Evolutionary conservation across 2,888 invertebrate genomes (phyloP).

Genomic region (Maniola hyperantus): DNA sequence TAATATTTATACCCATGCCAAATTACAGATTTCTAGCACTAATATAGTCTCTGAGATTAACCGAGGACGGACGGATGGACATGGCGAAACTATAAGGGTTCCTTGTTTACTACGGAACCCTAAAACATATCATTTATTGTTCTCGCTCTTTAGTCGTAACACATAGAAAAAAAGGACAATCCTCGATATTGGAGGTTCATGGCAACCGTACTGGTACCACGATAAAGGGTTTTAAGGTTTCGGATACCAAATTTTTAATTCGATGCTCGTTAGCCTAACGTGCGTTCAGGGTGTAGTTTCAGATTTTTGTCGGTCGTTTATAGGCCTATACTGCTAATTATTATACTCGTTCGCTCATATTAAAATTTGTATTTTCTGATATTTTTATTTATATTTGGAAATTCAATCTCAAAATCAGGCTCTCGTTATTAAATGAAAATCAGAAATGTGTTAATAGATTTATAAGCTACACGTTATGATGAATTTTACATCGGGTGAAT

Average conservation of each 20-base stretch:
- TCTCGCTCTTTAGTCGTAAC: not conserved
- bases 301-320: constrained; percentile 35
- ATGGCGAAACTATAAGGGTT: too few relatives aligned
- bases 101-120: too few relatives aligned
- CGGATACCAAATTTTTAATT: constrained; percentile 61
- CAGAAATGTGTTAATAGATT: not conserved
- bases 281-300: constrained; percentile 40
- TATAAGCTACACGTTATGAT: too few relatives aligned
- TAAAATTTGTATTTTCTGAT: not conserved
- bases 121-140: too few relatives aligned
- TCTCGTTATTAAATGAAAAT: not conserved
- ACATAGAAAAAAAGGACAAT: not conserved
- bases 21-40: too few relatives aligned
- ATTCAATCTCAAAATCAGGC: not conserved
- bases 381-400: constrained; percentile 1
- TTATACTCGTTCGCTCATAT: constrained; percentile 6
- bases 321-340: constrained; percentile 10
- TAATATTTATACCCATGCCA: too few relatives aligned
- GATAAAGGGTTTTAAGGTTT: constrained; percentile 52
- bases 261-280: constrained; percentile 60
- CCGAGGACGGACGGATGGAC: too few relatives aligned
- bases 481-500: too few relatives aligned
- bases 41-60: too few relatives aligned
- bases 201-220: constrained; percentile 27
- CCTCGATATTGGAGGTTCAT: not conserved